These are phyloP conservation scores for Sparidentex hasta DNA, from an alignment of 2,797 vertebrate genomes.

Conservation along the genomic window DNA sequence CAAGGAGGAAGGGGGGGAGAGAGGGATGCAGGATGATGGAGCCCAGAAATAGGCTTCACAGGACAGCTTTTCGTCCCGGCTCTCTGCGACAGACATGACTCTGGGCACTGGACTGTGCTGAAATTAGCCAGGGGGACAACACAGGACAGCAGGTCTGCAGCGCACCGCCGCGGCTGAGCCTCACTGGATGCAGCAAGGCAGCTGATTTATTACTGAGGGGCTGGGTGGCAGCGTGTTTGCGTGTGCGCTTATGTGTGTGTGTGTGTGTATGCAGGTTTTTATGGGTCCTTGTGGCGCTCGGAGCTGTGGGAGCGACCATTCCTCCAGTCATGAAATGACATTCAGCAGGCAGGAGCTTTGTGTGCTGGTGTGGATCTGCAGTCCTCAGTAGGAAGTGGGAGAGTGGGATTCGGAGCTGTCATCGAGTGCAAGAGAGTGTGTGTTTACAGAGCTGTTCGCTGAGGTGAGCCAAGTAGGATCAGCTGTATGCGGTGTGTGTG, in stretches of 20 bases:
- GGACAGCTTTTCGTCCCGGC: slow-evolving; percentile 72
- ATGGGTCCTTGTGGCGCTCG: slow-evolving; percentile 72
- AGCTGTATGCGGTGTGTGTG: slow-evolving; percentile 62
- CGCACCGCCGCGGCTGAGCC: slow-evolving; percentile 67
- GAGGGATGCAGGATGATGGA: slow-evolving; percentile 74
- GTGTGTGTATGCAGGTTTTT: slow-evolving; percentile 72
- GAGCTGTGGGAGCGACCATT: slow-evolving; percentile 74
- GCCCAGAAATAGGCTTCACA: slow-evolving; percentile 73
- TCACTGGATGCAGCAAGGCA: slow-evolving; percentile 78
- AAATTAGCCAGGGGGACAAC: slow-evolving; percentile 80
- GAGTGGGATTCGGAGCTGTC: slow-evolving; percentile 67
- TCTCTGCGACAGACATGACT: slow-evolving; percentile 81
- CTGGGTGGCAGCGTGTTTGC: slow-evolving; percentile 73
- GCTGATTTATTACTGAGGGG: slow-evolving; percentile 83
- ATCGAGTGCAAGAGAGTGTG: slow-evolving; percentile 58
- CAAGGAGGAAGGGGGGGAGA: slow-evolving; percentile 48
- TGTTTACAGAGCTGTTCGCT: slow-evolving; percentile 61
- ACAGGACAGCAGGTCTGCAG: slow-evolving; percentile 79
- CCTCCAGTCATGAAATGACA: slow-evolving; percentile 81
- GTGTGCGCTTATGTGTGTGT: slow-evolving; percentile 64
- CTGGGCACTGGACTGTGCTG: slow-evolving; percentile 74
- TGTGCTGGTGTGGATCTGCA: slow-evolving; percentile 71
- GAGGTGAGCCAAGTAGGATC: slow-evolving; percentile 76
- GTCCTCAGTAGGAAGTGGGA: slow-evolving; percentile 74
- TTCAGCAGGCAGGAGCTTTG: slow-evolving; percentile 80